Base-by-base conservation (phyloP, 2,113 vertebrate genomes). In the Caranx ignobilis region DNA sequence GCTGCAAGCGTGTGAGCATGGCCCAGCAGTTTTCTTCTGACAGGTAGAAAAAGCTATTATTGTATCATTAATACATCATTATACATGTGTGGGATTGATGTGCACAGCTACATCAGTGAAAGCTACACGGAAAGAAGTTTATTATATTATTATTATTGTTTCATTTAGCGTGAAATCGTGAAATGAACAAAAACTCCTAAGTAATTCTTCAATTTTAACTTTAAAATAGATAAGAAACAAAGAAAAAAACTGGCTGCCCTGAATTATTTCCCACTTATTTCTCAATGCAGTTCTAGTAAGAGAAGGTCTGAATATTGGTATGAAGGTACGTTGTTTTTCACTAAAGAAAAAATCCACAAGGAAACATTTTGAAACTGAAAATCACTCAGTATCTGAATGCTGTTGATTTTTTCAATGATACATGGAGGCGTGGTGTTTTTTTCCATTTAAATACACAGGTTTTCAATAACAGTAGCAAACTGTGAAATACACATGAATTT, bases 21-120 rank as follows among this genome's bases (percentile, higher is more conserved):
- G 82, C 79, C 81, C 69, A 32, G 41, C 84, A 84, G 84, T 86
- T 84, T 84, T 82, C 79, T 73, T 83, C 56, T 87, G 80, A 89
- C 83, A 85, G 79, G 89, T 59, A 85, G 71, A 83, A 80, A 26
- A 32, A 71, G 65, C 66, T 79, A 77, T 86, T 82, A 77, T 76
- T 83, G 47, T 81, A 54, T 70, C 48, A 62, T 73, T 71, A 75
- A 87, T 47, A 31, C 71, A 59, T 77, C 34, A 62, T 61, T 76
- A 70, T 81, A 21, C 39, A 74, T 91, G 66, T 72, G 35, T 35
- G 63, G 26, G 15, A 64, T 56, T 31, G 3, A 55, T 56, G 10
- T 26, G 32, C 39, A 68, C 6, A 66, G 63, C 12, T 8, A 4
- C 66, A 82, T 67, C 60, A 71, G 11, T 18, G 60, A 34, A 52